Conservation (phyloP, 1,140 invertebrate genomes). For the Tigriopus japonicus region DNA sequence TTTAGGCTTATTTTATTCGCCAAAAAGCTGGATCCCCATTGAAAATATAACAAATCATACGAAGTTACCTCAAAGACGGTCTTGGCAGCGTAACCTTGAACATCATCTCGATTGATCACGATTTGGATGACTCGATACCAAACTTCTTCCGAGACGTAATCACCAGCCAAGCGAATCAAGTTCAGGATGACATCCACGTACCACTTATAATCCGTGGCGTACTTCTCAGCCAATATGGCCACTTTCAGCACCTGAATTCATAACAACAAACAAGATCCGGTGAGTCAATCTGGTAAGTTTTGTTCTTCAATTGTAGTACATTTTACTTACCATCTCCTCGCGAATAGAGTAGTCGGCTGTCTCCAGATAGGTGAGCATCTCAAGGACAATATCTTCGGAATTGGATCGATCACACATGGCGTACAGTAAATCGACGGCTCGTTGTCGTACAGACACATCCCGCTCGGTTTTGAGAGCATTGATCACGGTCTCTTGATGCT, state of each 20-base stretch:
- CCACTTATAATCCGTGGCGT: slow-evolving; percentile 99
- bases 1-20: no score
- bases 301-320: no score
- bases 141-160: slow-evolving; percentile 85
- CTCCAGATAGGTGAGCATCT: slow-evolving; percentile 98
- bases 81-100: slow-evolving; percentile 97
- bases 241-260: slow-evolving; percentile 58
- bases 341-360: slow-evolving; percentile 98
- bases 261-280: no score
- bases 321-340: slow-evolving; percentile 83
- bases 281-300: no score
- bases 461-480: slow-evolving; percentile 98
- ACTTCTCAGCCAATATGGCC: slow-evolving; percentile 97
- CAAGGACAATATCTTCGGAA: slow-evolving; percentile 97
- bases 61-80: slow-evolving; percentile 82
- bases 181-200: slow-evolving; percentile 97
- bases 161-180: slow-evolving; percentile 95
- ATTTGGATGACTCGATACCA: slow-evolving; percentile 99
- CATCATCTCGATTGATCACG: slow-evolving; percentile 97
- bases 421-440: slow-evolving; percentile 96
- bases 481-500: slow-evolving; percentile 98
- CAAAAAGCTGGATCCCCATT: no score
- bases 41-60: no score
- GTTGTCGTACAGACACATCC: slow-evolving; percentile 93
- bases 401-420: slow-evolving; percentile 99